These are phyloP conservation scores for Baccha elongata DNA, from an alignment of 2,888 invertebrate genomes.

Conservation along the genomic window DNA sequence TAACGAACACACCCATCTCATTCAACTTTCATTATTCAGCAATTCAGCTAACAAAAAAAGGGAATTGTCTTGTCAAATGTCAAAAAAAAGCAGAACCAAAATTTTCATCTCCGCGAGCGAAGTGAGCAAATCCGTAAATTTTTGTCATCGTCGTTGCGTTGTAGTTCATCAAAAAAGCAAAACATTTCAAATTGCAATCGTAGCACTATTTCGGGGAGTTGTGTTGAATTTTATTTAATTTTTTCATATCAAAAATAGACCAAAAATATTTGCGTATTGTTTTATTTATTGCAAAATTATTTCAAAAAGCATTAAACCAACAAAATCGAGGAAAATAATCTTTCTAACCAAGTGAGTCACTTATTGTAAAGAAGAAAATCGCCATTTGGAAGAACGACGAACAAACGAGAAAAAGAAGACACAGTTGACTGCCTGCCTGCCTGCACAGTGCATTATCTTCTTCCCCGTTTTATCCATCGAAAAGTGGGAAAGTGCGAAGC, in stretches of 20 bases:
- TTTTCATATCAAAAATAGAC: conserved; percentile 18
- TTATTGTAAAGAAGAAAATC: conserved; percentile 52
- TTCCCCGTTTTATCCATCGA: conserved; percentile 47
- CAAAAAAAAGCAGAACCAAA: conserved; percentile 53
- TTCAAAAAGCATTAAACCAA: background rate
- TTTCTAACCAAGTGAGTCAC: conserved; percentile 58
- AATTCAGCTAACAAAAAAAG: conserved; percentile 11
- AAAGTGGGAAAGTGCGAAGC: conserved; percentile 52
- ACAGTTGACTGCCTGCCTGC: conserved; percentile 72
- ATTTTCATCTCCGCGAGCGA: conserved; percentile 39
- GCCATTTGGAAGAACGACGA: conserved; percentile 61
- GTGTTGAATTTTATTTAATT: conserved; percentile 34
- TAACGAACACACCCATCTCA: conserved; percentile 39
- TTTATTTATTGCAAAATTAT: background rate
- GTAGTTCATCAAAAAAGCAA: conserved; percentile 65
- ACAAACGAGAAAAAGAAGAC: conserved; percentile 66
- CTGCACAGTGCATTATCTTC: conserved; percentile 57
- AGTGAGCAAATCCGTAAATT: conserved; percentile 52
- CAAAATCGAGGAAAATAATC: background rate
- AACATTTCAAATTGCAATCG: conserved; percentile 64
- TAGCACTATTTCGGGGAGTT: conserved; percentile 47
- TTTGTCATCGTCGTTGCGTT: conserved; percentile 31
- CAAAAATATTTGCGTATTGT: background rate
- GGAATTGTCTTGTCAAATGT: conserved; percentile 49
- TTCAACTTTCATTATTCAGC: conserved; percentile 13